A percentile compares a stretch with the other conserved stretches of the same genome.
Evolutionary conservation across 2,888 invertebrate species (phyloP).

Genomic region (Dermolepida albohirtum): DNA sequence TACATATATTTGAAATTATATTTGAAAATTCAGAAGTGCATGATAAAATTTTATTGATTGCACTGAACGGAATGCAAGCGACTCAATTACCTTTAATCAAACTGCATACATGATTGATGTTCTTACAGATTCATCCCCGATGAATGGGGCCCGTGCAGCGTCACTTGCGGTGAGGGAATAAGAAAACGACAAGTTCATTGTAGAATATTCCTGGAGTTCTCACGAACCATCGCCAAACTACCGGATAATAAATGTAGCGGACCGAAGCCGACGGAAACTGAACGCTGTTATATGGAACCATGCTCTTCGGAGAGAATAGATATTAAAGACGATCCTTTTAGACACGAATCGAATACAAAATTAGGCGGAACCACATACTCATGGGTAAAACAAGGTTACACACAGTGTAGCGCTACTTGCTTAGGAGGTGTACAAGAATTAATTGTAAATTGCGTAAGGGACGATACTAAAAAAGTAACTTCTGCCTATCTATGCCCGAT

Average conservation of each 20-base stretch:
- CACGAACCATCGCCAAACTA: constrained; percentile 86
- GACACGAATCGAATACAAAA: constrained; percentile 51
- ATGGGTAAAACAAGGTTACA: constrained; percentile 91
- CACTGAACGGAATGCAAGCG: constrained; percentile 29
- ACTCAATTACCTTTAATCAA: background rate
- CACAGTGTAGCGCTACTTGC: constrained; percentile 94
- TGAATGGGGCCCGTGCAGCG: constrained; percentile 92
- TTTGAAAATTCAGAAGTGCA: constrained; percentile 34
- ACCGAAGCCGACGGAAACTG: constrained; percentile 83
- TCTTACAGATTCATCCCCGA: constrained; percentile 87
- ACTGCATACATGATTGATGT: constrained; percentile 6
- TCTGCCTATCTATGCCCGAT: constrained; percentile 89
- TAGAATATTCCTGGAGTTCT: constrained; percentile 93
- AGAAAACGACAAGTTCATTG: constrained; percentile 91
- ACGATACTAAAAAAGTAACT: constrained; percentile 87
- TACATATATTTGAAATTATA: constrained; percentile 32
- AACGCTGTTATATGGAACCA: constrained; percentile 83
- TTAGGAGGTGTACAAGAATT: constrained; percentile 89
- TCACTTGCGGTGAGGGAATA: constrained; percentile 83
- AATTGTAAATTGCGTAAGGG: constrained; percentile 88
- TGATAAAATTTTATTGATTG: constrained; percentile 37
- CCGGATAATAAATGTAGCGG: constrained; percentile 91
- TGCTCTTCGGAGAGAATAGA: constrained; percentile 70
- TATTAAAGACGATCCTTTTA: constrained; percentile 68
- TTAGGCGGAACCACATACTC: constrained; percentile 78